phyloP scores from a whole-genome alignment of 1,140 invertebrate genomes.

The Bombus waltoni region DNA sequence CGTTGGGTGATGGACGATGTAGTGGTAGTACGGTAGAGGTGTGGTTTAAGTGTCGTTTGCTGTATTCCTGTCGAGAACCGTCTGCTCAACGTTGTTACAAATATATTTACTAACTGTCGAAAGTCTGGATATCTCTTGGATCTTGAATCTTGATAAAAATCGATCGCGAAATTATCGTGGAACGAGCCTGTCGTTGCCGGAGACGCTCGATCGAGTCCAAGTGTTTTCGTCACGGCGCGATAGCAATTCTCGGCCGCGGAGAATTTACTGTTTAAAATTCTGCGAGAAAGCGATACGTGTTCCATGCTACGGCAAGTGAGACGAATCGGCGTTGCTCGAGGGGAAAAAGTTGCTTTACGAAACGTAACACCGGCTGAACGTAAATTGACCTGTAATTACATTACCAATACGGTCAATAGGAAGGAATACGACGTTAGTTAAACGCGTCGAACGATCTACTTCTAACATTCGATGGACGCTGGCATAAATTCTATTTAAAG shows the following conservation, averaged over 20 bases:
- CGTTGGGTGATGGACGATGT: too few species aligned
- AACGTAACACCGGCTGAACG: neutral
- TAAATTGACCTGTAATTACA: conserved; percentile 38
- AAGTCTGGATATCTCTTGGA: too few species aligned
- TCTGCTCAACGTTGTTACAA: too few species aligned
- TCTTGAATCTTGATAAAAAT: neutral
- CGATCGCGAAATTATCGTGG: too few species aligned
- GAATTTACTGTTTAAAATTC: conserved; percentile 21
- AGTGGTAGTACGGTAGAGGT: too few species aligned
- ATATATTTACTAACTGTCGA: too few species aligned
- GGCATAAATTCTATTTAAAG: neutral
- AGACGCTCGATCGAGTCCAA: neutral
- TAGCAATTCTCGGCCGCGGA: neutral
- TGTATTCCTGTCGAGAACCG: too few species aligned
- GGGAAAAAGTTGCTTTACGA: neutral
- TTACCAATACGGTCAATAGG: neutral
- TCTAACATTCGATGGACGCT: neutral
- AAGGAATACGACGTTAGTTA: neutral
- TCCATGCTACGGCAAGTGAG: neutral
- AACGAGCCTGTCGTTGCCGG: too few species aligned
- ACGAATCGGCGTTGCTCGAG: conserved; percentile 8
- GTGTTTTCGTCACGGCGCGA: neutral
- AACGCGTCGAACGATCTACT: neutral
- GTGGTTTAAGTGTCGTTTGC: too few species aligned
- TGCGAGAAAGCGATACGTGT: conserved; percentile 28